Percentiles rank a stretch among this genome's conserved stretches.
Evolutionary conservation across 2,888 invertebrate genomes (phyloP).

Genomic region (Axea sp.): DNA sequence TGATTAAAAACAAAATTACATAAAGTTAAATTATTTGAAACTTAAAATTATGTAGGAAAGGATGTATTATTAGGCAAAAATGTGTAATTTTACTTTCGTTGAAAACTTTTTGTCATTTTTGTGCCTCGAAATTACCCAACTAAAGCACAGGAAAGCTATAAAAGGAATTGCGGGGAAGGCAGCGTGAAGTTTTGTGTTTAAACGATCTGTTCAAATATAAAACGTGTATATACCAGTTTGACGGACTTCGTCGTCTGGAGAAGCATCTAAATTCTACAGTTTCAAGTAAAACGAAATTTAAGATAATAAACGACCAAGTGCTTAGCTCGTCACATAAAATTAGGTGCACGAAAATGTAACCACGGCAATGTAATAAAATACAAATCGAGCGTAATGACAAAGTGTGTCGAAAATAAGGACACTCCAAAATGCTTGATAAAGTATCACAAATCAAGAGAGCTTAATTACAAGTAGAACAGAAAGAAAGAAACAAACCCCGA

Average conservation of each 20-base stretch:
- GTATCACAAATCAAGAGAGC: conserved; percentile 31
- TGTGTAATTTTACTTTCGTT: conserved; percentile 4
- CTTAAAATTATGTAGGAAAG: too few species aligned
- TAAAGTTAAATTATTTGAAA: too few species aligned
- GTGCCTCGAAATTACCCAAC: conserved; percentile 68
- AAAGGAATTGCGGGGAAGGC: conserved; percentile 65
- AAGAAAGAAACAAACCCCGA: conserved; percentile 4
- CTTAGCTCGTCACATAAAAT: conserved; percentile 64
- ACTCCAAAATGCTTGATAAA: conserved; percentile 44
- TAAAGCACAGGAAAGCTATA: conserved; percentile 76
- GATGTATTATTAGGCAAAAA: too few species aligned
- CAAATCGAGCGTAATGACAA: conserved; percentile 37
- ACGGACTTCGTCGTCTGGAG: conserved; percentile 65
- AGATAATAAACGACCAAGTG: conserved; percentile 68
- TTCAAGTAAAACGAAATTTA: conserved; percentile 50
- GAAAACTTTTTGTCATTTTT: conserved; percentile 27
- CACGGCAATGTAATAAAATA: conserved; percentile 34
- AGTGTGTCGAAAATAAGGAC: conserved; percentile 19
- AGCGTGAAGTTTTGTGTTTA: conserved; percentile 59
- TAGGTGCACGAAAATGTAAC: conserved; percentile 38
- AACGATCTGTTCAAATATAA: conserved; percentile 54
- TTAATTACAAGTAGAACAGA: conserved; percentile 28
- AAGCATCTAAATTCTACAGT: conserved; percentile 71
- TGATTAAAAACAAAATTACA: too few species aligned
- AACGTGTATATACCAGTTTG: conserved; percentile 52